These are phyloP conservation scores for Sphenopsis melanotis DNA, from an alignment of 2,797 vertebrate genomes.

Conservation along the genomic window DNA sequence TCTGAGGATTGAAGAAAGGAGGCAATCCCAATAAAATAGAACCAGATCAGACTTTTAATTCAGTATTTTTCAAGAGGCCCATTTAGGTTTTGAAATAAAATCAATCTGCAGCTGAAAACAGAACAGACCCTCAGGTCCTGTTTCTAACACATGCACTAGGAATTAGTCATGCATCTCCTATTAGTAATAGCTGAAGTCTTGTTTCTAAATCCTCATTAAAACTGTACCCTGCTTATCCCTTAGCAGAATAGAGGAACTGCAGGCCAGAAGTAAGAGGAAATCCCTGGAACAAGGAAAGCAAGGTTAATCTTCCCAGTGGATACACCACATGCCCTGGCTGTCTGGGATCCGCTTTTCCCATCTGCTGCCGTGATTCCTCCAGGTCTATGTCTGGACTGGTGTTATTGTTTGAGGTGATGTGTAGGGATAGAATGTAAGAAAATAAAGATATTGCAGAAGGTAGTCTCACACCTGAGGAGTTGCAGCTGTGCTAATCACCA, in stretches of 20 bases:
- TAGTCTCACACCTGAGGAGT: too few relatives aligned
- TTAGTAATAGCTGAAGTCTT: not conserved
- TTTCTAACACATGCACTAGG: not conserved
- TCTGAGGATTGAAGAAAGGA: not conserved
- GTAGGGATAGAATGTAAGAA: too few relatives aligned
- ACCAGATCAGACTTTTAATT: not conserved
- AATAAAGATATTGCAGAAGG: too few relatives aligned
- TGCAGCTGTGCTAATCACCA: too few relatives aligned
- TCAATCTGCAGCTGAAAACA: not conserved
- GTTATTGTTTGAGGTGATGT: not conserved
- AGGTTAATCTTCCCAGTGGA: not conserved
- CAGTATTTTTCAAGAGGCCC: not conserved
- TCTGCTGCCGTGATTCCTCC: not conserved
- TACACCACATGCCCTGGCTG: rapidly evolving
- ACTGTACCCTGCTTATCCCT: not conserved
- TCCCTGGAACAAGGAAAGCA: not conserved
- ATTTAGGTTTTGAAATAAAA: not conserved
- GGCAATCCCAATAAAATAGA: not conserved
- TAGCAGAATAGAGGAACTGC: not conserved
- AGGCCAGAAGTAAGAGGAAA: not conserved
- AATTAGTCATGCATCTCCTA: not conserved
- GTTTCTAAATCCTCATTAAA: not conserved
- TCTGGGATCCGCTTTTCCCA: not conserved
- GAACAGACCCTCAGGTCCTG: not conserved
- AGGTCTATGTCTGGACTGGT: too few relatives aligned